Percentiles rank a stretch among this genome's conserved stretches.
These are phyloP conservation scores for Myotis planiceps DNA, from an alignment of 2,797 vertebrate species.

Conservation along the genomic window DNA sequence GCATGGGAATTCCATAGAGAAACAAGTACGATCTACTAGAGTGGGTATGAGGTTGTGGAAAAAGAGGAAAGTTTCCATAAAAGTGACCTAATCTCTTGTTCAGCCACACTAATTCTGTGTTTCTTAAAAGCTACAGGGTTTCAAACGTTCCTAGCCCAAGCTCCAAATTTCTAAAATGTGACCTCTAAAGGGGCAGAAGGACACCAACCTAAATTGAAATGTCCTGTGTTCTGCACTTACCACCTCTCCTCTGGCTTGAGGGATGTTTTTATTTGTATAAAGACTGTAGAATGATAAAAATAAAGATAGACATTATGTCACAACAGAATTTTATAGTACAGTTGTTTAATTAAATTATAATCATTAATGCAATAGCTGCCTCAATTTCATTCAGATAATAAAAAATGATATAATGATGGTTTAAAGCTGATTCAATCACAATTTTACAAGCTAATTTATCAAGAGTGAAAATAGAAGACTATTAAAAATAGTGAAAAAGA, in stretches of 20 bases:
- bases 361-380: constrained; percentile 1
- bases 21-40: neutral
- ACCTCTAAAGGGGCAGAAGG: neutral
- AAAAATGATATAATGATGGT: constrained; percentile 35
- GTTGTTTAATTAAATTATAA: constrained; percentile 48
- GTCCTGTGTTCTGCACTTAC: neutral
- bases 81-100: neutral
- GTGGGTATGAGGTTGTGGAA: neutral
- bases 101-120: neutral
- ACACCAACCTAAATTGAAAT: neutral
- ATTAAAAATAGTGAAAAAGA: constrained; percentile 58
- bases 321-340: neutral
- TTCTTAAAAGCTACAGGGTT: neutral
- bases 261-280: neutral
- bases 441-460: constrained; percentile 51
- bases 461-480: constrained; percentile 55
- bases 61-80: neutral
- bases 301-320: constrained; percentile 26
- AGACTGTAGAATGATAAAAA: neutral
- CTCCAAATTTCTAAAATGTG: neutral
- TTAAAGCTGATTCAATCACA: constrained; percentile 35
- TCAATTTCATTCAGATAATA: constrained; percentile 42
- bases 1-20: neutral
- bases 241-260: neutral
- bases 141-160: neutral